phyloP scores from a whole-genome alignment of 2,888 invertebrate species.

The Scaptomyza parva region DNA sequence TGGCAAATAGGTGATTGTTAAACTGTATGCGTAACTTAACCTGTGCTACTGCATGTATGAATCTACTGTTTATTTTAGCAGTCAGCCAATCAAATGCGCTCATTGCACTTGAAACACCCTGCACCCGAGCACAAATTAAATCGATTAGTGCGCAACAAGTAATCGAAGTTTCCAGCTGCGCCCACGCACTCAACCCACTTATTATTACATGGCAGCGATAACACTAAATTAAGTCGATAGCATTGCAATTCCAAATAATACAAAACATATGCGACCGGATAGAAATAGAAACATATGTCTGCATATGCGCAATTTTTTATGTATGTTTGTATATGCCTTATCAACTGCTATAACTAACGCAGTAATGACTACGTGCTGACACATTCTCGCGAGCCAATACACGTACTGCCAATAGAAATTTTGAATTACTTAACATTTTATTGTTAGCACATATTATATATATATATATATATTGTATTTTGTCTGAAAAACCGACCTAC shows the following conservation, averaged over 20 bases:
- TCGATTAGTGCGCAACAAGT: constrained; percentile 41
- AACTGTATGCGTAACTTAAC: constrained; percentile 23
- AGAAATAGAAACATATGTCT: constrained; percentile 37
- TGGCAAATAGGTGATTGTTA: constrained; percentile 52
- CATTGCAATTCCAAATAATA: constrained; percentile 28
- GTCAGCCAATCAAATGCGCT: constrained; percentile 9
- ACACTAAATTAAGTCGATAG: constrained; percentile 34
- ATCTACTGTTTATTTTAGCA: neutral
- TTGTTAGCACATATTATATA: constrained; percentile 12
- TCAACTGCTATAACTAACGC: constrained; percentile 35
- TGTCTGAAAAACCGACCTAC: constrained; percentile 33
- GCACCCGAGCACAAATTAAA: constrained; percentile 11
- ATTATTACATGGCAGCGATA: constrained; percentile 14
- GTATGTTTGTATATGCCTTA: constrained; percentile 22
- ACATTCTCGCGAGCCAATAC: constrained; percentile 36
- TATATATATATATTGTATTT: neutral
- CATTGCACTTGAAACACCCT: constrained; percentile 23
- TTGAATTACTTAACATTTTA: constrained; percentile 39
- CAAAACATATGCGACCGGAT: constrained; percentile 64
- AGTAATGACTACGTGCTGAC: constrained; percentile 36
- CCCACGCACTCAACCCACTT: constrained; percentile 6
- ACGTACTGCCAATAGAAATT: constrained; percentile 53
- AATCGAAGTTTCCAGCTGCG: constrained; percentile 23
- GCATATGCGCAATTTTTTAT: constrained; percentile 1
- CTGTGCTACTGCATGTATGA: constrained; percentile 16